Percentiles rank a stretch among this genome's conserved stretches.
Evolutionary conservation across 2,797 vertebrate genomes (phyloP).

Genomic region (Falco columbarius): DNA sequence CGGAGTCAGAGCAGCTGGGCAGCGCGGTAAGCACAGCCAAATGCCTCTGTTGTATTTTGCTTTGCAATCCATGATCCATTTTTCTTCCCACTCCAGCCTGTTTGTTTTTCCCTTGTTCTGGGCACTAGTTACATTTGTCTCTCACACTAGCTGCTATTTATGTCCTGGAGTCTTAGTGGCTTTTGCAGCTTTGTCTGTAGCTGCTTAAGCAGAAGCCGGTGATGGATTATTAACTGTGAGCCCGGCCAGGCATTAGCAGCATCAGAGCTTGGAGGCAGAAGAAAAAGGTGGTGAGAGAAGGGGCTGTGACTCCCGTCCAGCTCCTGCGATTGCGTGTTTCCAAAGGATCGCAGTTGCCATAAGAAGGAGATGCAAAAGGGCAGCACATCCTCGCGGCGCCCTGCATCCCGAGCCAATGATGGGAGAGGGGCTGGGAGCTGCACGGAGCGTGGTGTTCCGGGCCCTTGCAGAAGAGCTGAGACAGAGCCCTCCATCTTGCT

Average conservation of each 20-base stretch:
- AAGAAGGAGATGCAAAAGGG: neutral
- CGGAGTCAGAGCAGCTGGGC: neutral
- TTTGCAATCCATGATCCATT: neutral
- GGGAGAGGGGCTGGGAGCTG: neutral
- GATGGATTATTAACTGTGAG: constrained; percentile 13
- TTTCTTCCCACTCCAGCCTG: neutral
- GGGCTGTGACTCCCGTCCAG: neutral
- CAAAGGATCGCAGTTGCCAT: neutral
- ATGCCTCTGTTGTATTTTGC: neutral
- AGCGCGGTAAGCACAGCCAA: neutral
- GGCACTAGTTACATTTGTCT: neutral
- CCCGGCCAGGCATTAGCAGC: neutral
- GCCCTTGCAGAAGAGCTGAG: constrained; percentile 11
- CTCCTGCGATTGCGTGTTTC: neutral
- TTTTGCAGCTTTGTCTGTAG: neutral
- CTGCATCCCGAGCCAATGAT: neutral
- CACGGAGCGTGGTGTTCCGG: neutral
- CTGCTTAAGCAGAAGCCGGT: neutral
- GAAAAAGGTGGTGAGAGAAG: neutral
- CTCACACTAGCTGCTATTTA: constrained; percentile 5
- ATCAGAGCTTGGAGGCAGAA: neutral
- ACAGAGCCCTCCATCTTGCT: constrained; percentile 48
- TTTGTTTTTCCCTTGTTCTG: constrained; percentile 28
- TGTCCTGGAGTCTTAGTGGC: neutral
- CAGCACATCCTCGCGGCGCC: neutral